Conservation (phyloP, 2,797 vertebrate genomes). For the Chloroceryle inda region DNA sequence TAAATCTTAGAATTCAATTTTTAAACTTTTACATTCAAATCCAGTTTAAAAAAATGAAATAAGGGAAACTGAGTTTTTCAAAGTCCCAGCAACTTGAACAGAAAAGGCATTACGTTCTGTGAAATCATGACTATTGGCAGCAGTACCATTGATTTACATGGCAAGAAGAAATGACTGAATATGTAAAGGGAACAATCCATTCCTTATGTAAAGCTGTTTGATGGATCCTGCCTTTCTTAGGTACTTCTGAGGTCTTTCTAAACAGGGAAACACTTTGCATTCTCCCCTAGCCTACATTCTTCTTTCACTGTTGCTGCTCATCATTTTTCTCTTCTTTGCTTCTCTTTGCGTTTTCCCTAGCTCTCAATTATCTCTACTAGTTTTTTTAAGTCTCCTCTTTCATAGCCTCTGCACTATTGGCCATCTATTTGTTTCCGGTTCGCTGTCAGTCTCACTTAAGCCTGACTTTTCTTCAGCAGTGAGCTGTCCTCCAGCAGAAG, state of each 20-base stretch:
- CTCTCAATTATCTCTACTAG: neutral
- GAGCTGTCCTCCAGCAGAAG: neutral
- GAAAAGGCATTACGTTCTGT: neutral
- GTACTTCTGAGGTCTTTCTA: neutral
- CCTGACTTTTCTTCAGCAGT: neutral
- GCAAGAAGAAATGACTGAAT: neutral
- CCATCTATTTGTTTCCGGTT: slow-evolving; percentile 27
- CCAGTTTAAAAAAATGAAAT: too few relatives aligned
- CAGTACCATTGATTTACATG: neutral
- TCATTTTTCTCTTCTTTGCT: neutral
- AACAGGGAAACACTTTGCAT: neutral
- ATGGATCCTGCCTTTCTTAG: neutral
- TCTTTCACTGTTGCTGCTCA: neutral
- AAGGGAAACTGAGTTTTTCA: neutral
- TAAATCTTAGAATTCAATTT: neutral
- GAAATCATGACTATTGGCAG: neutral
- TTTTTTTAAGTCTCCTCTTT: slow-evolving; percentile 16
- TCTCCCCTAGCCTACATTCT: neutral
- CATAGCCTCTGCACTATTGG: neutral
- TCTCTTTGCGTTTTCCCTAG: neutral
- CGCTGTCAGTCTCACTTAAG: slow-evolving; percentile 23
- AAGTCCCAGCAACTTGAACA: neutral
- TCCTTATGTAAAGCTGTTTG: neutral
- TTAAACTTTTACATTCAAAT: neutral
- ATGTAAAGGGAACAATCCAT: neutral